Evolutionary conservation across 1,140 invertebrate species (phyloP).

Genomic region (Temnothorax curvispinosus): DNA sequence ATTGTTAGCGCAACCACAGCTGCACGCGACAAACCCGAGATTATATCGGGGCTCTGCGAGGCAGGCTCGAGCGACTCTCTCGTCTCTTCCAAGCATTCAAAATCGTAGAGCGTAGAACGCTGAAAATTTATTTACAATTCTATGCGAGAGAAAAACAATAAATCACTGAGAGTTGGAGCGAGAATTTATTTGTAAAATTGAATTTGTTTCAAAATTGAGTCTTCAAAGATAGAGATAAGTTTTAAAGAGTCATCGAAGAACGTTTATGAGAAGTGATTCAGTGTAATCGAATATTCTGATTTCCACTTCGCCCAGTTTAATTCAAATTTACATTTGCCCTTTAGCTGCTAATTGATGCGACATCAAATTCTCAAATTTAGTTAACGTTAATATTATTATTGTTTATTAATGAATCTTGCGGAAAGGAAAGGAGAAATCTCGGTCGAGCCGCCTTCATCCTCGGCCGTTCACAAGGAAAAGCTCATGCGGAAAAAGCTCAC

Average conservation of each 20-base stretch:
- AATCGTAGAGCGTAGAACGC: background rate
- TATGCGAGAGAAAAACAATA: background rate
- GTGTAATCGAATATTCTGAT: slow-evolving; percentile 5
- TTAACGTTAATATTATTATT: slow-evolving; percentile 8
- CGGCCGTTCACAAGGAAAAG: slow-evolving; percentile 60
- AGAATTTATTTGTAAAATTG: slow-evolving; percentile 7
- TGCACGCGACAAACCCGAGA: slow-evolving; percentile 36
- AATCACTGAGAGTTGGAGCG: background rate
- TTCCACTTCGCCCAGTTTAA: background rate
- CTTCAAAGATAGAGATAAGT: background rate
- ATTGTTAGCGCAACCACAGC: slow-evolving; percentile 8
- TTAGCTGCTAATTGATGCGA: slow-evolving; percentile 4
- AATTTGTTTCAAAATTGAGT: slow-evolving; percentile 9
- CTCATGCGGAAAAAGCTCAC: slow-evolving; percentile 59
- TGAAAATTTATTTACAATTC: background rate
- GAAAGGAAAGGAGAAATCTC: background rate
- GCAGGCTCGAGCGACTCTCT: background rate
- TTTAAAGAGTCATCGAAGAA: background rate
- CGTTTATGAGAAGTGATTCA: background rate
- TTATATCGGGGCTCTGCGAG: slow-evolving; percentile 42
- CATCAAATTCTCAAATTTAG: background rate
- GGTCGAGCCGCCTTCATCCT: slow-evolving; percentile 16
- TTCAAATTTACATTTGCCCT: background rate
- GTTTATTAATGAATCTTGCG: background rate
- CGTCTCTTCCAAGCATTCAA: slow-evolving; percentile 1